Percentiles rank a stretch among this genome's conserved stretches.
These are phyloP conservation scores for Poeciliopsis turneri DNA, from an alignment of 2,797 vertebrate species.

Conservation along the genomic window DNA sequence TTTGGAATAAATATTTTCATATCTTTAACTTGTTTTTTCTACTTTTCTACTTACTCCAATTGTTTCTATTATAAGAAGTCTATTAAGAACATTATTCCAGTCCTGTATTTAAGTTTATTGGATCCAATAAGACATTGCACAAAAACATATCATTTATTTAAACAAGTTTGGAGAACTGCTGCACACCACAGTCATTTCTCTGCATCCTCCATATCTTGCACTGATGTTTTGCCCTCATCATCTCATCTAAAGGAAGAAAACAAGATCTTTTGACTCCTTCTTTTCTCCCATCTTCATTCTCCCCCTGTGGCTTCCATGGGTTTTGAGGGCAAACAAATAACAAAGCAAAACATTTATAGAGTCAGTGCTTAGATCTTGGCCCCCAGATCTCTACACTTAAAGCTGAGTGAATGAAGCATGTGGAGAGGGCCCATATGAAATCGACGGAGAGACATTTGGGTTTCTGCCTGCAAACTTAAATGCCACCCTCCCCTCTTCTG, in stretches of 20 bases:
- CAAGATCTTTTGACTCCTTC: constrained; percentile 40
- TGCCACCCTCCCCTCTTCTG: constrained; percentile 68
- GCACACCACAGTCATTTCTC: constrained; percentile 35
- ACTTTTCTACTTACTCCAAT: background rate
- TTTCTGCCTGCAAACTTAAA: constrained; percentile 77
- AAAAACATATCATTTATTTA: constrained; percentile 32
- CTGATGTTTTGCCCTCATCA: constrained; percentile 53
- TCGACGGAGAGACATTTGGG: constrained; percentile 65
- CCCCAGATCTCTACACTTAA: constrained; percentile 68
- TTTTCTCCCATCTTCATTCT: constrained; percentile 55
- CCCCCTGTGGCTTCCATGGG: constrained; percentile 66
- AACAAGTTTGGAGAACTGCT: constrained; percentile 40
- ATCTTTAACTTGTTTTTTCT: constrained; percentile 7
- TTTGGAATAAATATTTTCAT: constrained; percentile 13
- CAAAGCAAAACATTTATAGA: constrained; percentile 80
- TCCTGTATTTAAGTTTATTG: constrained; percentile 29
- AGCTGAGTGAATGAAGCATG: constrained; percentile 71
- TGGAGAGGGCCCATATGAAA: constrained; percentile 68
- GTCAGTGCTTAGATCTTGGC: constrained; percentile 67
- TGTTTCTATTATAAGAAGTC: constrained; percentile 16
- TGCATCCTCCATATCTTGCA: constrained; percentile 41
- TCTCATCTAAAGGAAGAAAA: constrained; percentile 39
- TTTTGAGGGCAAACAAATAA: constrained; percentile 77
- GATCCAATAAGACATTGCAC: constrained; percentile 25
- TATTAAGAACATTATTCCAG: constrained; percentile 10